Evolutionary conservation across 2,888 invertebrate genomes (phyloP), one percentile per base, ranked within the genome.

Genomic region (Eretmocerus hayati): DNA sequence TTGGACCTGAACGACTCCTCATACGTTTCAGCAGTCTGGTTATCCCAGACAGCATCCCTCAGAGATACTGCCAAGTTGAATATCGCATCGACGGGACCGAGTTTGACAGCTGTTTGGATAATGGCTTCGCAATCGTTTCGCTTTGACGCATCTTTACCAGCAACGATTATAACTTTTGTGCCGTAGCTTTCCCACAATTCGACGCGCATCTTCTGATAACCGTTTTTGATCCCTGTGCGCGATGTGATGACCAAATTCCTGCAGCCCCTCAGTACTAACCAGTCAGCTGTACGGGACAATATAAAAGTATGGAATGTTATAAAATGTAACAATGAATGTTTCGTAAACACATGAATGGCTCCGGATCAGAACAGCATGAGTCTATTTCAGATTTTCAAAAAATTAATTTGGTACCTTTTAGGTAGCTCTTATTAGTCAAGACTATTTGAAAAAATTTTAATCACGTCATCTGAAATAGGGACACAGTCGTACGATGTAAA

Each of bases 191-290:
- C 75, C 89, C 90, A 90, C 1, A 81, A 13, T 58, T 59, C 48
- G 11, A 90, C 72, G 56, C 87, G 79, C 39, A 82, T 77, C 0
- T 81, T 74, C 69, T 94, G 93, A 69, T 93, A 94, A 21, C 91
- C 90, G 45, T 84, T 87, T 37, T 77, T 75, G 21, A 91, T 69
- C 2, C 93, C 93, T 16, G 79, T 79, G 50, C 91, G 80, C 0
- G 92, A 91, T 0, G 86, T 88, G 0, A 94, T 76, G 2, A 93
- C 78, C 13, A 94, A 60, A 56, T 86, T 84, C 57, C 75, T 79
- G 0, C 86, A 91, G 0, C 92, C 93, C 54, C 93, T 78, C 43
- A 87, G 70, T 40, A 91, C 79, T 61, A 96, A 74, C 90, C 91
- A 92, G 61, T 90, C 87, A 1, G 85, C 83, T 40, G n/a, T 19